Percentiles rank a stretch among this genome's conserved stretches.
phyloP scores from a whole-genome alignment of 2,113 vertebrate species.

The Corythornis cristatus region DNA sequence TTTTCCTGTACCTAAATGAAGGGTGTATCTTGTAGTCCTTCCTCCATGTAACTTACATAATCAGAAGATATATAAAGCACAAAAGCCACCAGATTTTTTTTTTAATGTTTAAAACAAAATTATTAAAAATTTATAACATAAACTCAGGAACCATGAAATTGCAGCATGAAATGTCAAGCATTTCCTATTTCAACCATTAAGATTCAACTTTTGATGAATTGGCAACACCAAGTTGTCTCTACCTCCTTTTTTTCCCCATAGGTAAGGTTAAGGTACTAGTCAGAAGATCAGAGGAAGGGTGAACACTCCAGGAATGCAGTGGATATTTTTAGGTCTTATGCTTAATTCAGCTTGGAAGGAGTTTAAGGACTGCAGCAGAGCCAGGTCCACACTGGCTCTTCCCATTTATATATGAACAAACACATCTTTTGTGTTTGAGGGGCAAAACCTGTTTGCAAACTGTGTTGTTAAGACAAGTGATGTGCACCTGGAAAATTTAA shows the following conservation, averaged over 20 bases:
- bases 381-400: background rate
- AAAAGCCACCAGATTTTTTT: background rate
- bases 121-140: conserved; percentile 19
- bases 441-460: background rate
- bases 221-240: background rate
- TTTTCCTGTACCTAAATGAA: background rate
- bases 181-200: background rate
- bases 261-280: background rate
- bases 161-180: background rate
- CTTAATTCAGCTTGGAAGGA: background rate
- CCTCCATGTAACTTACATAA: background rate
- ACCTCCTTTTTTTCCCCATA: background rate
- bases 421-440: background rate
- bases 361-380: background rate
- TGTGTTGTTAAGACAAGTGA: background rate
- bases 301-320: background rate
- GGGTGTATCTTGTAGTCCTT: background rate
- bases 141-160: background rate
- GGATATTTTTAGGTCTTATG: background rate
- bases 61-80: background rate
- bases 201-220: background rate
- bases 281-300: background rate
- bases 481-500: background rate
- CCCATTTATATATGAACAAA: background rate
- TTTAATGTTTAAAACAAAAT: background rate